Conservation (phyloP, 2,113 vertebrate species). For the Rallus limicola region DNA sequence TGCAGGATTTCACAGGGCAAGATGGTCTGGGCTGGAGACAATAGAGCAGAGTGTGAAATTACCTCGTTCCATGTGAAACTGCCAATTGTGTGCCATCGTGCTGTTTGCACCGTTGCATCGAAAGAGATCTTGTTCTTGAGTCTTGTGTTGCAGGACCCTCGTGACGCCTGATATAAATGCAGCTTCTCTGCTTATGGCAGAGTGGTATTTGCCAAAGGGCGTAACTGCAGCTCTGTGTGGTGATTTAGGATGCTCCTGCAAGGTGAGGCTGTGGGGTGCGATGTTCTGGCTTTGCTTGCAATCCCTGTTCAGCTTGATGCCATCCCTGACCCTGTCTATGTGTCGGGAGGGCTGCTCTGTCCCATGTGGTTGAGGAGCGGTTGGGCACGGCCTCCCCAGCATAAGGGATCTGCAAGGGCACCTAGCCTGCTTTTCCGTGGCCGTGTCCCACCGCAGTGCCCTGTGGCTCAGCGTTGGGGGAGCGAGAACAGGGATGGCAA, state of each 20-base stretch:
- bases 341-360: not conserved
- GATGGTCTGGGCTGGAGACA: not conserved
- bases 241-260: not conserved
- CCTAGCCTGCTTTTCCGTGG: no score
- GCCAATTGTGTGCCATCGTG: not conserved
- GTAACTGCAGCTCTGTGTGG: not conserved
- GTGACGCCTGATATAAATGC: not conserved
- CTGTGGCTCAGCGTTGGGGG: not conserved
- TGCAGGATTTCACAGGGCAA: not conserved
- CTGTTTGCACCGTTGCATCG: not conserved
- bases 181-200: not conserved
- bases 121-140: not conserved
- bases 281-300: not conserved
- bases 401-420: not conserved
- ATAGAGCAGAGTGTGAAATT: not conserved
- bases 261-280: not conserved
- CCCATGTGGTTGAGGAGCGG: not conserved
- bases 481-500: not conserved
- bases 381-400: not conserved
- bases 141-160: not conserved
- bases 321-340: accelerated
- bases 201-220: not conserved
- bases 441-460: not conserved
- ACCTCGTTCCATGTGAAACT: not conserved
- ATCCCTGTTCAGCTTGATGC: not conserved